Percentiles rank a stretch among this genome's conserved stretches.
Evolutionary conservation across 1,140 invertebrate genomes (phyloP).

Genomic region (Nasonia giraulti): DNA sequence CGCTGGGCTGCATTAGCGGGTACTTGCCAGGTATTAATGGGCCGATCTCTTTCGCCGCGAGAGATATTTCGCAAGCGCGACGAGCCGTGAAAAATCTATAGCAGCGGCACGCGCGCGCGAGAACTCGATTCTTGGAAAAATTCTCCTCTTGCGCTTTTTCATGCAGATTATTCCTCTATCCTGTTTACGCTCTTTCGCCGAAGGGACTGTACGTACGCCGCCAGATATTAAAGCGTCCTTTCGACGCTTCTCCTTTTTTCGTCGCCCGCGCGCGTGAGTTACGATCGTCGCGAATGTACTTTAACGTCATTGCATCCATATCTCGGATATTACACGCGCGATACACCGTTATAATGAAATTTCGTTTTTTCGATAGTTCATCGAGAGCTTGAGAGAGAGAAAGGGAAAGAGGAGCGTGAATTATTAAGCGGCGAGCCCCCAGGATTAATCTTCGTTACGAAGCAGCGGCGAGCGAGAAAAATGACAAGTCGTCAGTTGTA

Average conservation of each 20-base stretch:
- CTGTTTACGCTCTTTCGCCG: constrained; percentile 23
- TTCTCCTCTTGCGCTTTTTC: background rate
- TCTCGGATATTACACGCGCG: background rate
- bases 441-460: background rate
- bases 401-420: background rate
- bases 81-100: constrained; percentile 24
- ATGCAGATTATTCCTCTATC: background rate
- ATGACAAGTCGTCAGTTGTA: background rate
- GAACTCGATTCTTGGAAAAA: constrained; percentile 25
- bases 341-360: background rate
- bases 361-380: background rate
- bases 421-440: background rate
- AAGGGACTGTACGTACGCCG: constrained; percentile 10
- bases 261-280: background rate
- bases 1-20: constrained; percentile 9
- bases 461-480: background rate
- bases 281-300: constrained; percentile 32
- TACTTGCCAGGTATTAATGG: constrained; percentile 40
- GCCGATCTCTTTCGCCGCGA: background rate
- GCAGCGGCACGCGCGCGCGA: background rate
- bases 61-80: background rate
- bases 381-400: background rate
- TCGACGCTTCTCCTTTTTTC: constrained; percentile 24
- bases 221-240: constrained; percentile 34
- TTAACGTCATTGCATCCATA: background rate